A percentile compares a stretch with the other conserved stretches of the same genome.
These are phyloP conservation scores for Habroteleia sp. DNA, from an alignment of 2,888 invertebrate species.

Conservation along the genomic window DNA sequence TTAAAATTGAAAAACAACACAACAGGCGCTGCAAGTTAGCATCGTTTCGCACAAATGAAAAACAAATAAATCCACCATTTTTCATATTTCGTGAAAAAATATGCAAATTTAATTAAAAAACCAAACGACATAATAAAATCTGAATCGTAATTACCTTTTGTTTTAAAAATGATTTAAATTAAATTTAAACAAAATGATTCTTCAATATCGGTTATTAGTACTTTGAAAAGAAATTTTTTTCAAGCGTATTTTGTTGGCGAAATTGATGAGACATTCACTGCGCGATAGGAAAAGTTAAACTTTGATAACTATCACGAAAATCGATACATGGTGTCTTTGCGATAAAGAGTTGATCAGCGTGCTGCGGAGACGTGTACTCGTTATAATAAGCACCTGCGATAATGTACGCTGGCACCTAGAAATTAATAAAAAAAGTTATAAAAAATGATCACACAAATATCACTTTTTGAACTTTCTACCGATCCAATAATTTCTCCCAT, in stretches of 20 bases:
- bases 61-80: too few species aligned
- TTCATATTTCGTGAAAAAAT: too few species aligned
- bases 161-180: too few species aligned
- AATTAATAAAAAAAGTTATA: slow-evolving; percentile 25
- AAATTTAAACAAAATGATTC: too few species aligned
- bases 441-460: slow-evolving; percentile 15
- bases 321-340: slow-evolving; percentile 13
- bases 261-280: not conserved
- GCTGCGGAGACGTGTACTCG: slow-evolving; percentile 1
- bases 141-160: too few species aligned
- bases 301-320: slow-evolving; percentile 31
- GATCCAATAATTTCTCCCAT: slow-evolving; percentile 16
- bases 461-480: slow-evolving; percentile 39
- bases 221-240: not conserved
- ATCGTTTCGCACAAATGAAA: too few species aligned
- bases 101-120: too few species aligned
- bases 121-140: too few species aligned
- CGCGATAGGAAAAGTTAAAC: not conserved
- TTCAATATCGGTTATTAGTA: too few species aligned
- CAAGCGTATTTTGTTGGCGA: not conserved
- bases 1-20: too few species aligned
- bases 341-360: slow-evolving; percentile 20
- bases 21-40: too few species aligned
- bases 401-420: slow-evolving; percentile 19
- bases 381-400: slow-evolving; percentile 36